Conservation (phyloP, 2,113 vertebrate genomes). For the Anseranas semipalmata region DNA sequence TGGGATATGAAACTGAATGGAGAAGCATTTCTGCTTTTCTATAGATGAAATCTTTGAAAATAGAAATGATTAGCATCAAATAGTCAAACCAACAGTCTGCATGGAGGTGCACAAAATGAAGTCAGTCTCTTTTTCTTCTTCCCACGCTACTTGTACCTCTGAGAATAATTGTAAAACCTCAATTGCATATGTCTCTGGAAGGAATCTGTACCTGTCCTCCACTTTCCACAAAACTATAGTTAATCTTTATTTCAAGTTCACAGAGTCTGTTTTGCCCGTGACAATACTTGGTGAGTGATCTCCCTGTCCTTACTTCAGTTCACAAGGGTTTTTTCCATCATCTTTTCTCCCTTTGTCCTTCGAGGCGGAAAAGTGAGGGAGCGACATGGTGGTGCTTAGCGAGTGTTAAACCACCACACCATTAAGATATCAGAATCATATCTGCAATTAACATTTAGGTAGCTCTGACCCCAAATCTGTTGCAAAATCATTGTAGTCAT, state of each 20-base stretch:
- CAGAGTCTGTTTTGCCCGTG: neutral
- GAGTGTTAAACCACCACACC: neutral
- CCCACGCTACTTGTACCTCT: neutral
- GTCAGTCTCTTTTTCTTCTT: neutral
- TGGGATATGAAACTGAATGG: neutral
- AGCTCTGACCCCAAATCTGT: neutral
- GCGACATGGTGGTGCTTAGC: neutral
- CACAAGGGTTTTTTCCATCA: neutral
- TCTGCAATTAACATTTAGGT: neutral
- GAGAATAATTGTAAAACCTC: neutral
- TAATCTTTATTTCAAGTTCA: neutral
- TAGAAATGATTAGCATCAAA: too few relatives aligned
- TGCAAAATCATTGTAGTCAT: neutral
- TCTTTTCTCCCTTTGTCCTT: too few relatives aligned
- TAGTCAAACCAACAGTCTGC: neutral
- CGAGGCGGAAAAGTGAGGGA: neutral
- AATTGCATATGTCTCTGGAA: neutral
- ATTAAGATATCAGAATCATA: neutral
- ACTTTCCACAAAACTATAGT: neutral
- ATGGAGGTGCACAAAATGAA: neutral
- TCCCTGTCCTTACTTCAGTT: neutral
- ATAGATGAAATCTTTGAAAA: neutral
- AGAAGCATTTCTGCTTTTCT: neutral
- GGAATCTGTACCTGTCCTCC: neutral
- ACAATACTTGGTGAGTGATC: neutral